Base-by-base conservation (phyloP, 1,140 invertebrate genomes). In the Thalassaphorura encarpata region DNA sequence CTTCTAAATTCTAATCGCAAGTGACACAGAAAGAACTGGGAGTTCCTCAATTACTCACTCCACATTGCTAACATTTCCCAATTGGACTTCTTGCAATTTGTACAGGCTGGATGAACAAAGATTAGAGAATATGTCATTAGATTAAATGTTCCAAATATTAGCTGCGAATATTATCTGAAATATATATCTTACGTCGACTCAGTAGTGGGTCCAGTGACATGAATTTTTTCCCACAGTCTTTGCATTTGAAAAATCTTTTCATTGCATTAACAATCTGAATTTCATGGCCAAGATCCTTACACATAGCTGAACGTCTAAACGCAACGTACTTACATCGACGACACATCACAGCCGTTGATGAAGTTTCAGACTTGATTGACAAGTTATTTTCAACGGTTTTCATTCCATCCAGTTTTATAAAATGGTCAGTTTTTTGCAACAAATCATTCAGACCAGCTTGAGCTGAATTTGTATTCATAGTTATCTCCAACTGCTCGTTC, bases 331-430 rank as follows among this genome's bases (percentile, higher is more conserved):
- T 88, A 69, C 92, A 97, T 70, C 78, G 66, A 16, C 79, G 68
- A 72, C 92, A 97, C 49, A 78, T 79, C 1, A 93, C 85, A n/a
- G 90, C 89, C 72, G 88, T 90, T 64, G 86, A 89, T 24, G 77
- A 71, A 19, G 95, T 72, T 72, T 91, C 85, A 67, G 77, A 89
- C 5, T 88, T 93, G 33, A 76, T 80, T 19, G 83, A 69, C 87
- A 96, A 91, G 72, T 95, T 94, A 52, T 92, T 84, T 69, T 96
- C 92, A 78, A 94, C 82, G 61, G 78, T 78, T 72, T 97, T 92
- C 67, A 90, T 95, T 59, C 82, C 81, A 70, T 94, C 90, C 48
- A 94, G 69, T 67, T 85, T 85, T 56, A 82, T 78, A 61, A 95
- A 96, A 69, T 96, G 95, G 63, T 87, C 82, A 64, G 86, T 77